These are phyloP conservation scores for Parazoanthus swiftii DNA, from an alignment of 92 coral and sea anemone species.

Conservation along the genomic window DNA sequence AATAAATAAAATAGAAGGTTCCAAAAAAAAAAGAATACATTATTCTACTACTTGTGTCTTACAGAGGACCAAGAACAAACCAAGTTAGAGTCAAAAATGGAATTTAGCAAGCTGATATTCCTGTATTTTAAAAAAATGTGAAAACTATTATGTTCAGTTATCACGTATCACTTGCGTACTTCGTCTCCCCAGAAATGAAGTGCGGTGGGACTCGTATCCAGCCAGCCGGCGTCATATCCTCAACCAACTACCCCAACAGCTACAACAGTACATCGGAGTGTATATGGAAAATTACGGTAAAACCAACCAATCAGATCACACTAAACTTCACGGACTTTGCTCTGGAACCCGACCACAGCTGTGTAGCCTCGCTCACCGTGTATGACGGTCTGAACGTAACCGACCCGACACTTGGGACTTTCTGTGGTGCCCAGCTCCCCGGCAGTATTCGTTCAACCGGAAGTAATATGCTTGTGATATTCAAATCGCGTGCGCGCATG, in stretches of 20 bases:
- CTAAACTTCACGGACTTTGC: conserved; percentile 79
- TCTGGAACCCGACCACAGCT: conserved; percentile 59
- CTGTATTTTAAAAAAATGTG: no score
- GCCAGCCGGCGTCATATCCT: conserved; percentile 82
- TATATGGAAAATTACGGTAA: conserved; percentile 63
- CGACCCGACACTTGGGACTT: conserved; percentile 59
- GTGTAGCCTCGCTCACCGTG: conserved; percentile 64
- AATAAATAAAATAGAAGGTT: no score
- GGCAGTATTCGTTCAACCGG: conserved; percentile 61
- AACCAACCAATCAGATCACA: conserved; percentile 64
- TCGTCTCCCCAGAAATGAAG: conserved; percentile 47
- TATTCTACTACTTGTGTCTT: no score
- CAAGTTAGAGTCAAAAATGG: no score
- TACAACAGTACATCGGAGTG: conserved; percentile 62
- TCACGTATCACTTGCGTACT: no score
- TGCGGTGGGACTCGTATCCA: conserved; percentile 77
- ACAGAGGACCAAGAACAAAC: no score
- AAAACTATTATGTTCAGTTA: no score
- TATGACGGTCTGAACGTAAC: conserved; percentile 73
- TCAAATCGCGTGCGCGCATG: conserved; percentile 47
- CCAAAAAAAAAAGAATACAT: no score
- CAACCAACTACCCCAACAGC: conserved; percentile 67
- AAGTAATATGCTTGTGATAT: conserved; percentile 65
- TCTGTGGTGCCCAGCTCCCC: conserved; percentile 71
- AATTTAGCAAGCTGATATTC: no score